Percentiles rank a stretch among this genome's conserved stretches.
Conservation (phyloP, 2,888 invertebrate genomes). For the Helleia helle region DNA sequence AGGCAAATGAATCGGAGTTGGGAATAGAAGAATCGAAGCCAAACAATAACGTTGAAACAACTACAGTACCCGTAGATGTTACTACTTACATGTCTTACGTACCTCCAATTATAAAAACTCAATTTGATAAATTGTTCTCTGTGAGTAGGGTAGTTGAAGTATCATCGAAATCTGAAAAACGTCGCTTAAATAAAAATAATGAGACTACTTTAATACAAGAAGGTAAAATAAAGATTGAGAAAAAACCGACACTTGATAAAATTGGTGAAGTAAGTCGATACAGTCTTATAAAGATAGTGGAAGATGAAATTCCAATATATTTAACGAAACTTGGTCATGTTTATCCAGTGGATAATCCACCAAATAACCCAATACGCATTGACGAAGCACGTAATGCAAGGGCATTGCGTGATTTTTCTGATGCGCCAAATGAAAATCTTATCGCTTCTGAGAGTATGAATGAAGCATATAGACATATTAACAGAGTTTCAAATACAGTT, state of each 20-base stretch:
- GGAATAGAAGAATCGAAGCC: too few relatives aligned
- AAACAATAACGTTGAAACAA: constrained; percentile 19
- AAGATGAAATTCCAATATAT: constrained; percentile 71
- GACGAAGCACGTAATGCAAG: constrained; percentile 67
- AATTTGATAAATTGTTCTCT: constrained; percentile 77
- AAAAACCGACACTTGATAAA: constrained; percentile 76
- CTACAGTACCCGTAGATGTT: constrained; percentile 24
- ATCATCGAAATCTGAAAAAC: constrained; percentile 76
- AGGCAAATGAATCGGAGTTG: constrained; percentile 23
- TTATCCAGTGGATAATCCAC: constrained; percentile 65
- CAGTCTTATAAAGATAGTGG: constrained; percentile 79
- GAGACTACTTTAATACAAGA: constrained; percentile 67
- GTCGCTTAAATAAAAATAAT: constrained; percentile 71
- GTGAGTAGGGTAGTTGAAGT: constrained; percentile 81
- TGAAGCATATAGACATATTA: constrained; percentile 58
- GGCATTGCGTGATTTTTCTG: constrained; percentile 48
- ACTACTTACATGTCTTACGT: constrained; percentile 37
- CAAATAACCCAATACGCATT: constrained; percentile 61
- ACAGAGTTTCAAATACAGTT: constrained; percentile 30
- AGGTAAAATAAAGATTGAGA: constrained; percentile 71
- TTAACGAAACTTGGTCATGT: constrained; percentile 60
- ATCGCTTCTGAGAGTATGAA: constrained; percentile 67
- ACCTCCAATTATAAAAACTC: constrained; percentile 55
- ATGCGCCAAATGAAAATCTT: constrained; percentile 56
- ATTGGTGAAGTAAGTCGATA: constrained; percentile 81